These are phyloP conservation scores for Nibea coibor DNA, from an alignment of 2,113 vertebrate species.

Conservation along the genomic window DNA sequence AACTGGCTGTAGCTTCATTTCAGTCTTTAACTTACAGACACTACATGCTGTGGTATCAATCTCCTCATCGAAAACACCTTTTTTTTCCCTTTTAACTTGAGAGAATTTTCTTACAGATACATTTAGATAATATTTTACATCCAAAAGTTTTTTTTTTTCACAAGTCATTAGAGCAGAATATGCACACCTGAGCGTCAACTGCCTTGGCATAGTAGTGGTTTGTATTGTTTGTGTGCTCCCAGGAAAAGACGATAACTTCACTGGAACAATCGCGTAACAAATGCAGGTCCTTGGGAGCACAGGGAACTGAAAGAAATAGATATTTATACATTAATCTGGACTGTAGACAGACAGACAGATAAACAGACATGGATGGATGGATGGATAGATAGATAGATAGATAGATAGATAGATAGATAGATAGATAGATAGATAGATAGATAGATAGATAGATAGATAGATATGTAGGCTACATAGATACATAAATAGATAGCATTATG, in stretches of 20 bases:
- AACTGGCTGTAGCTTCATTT: not conserved
- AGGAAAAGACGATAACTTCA: slow-evolving; percentile 80
- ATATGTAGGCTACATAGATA: not conserved
- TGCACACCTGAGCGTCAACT: slow-evolving; percentile 70
- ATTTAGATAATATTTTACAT: not conserved
- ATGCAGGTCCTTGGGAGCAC: slow-evolving; percentile 74
- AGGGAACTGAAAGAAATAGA: slow-evolving; percentile 73
- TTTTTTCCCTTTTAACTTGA: not conserved
- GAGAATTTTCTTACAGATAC: not conserved
- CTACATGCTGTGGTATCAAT: not conserved
- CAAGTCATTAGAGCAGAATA: too few relatives aligned
- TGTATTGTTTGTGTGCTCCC: slow-evolving; percentile 70
- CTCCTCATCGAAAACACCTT: not conserved
- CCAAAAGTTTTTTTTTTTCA: too few relatives aligned
- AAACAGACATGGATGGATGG: not conserved
- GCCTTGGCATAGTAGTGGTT: slow-evolving; percentile 72
- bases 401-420: not conserved
- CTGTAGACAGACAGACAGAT: not conserved
- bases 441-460: not conserved
- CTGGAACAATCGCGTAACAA: slow-evolving; percentile 78
- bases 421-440: not conserved
- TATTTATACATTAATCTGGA: not conserved
- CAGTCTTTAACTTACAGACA: not conserved
- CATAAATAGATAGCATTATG: not conserved
- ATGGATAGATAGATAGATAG: not conserved